Evolutionary conservation across 2,888 invertebrate genomes (phyloP).

Genomic region (Melanotus villosus): DNA sequence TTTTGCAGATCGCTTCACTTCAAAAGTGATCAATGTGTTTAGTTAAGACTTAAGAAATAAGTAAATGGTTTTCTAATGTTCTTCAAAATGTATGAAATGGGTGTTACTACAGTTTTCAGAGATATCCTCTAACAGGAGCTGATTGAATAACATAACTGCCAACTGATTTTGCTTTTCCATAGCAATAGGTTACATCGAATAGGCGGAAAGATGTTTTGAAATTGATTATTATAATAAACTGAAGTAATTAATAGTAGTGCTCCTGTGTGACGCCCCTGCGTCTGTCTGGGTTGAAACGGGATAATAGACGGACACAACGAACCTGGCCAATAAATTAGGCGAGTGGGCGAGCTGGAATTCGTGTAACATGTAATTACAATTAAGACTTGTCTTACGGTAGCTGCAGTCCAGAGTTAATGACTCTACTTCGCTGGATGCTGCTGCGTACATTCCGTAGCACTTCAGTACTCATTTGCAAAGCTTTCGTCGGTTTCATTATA

Average conservation of each 20-base stretch:
- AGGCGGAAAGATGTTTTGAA: conserved; percentile 48
- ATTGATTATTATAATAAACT: conserved; percentile 54
- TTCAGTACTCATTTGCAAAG: conserved; percentile 21
- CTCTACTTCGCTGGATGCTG: conserved; percentile 46
- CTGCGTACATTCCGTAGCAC: conserved; percentile 34
- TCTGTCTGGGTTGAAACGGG: conserved; percentile 51
- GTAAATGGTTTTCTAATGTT: no score
- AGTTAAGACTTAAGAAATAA: no score
- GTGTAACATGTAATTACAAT: conserved; percentile 63
- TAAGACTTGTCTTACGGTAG: conserved; percentile 62
- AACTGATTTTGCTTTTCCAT: background rate
- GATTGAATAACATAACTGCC: no score
- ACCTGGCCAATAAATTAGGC: conserved; percentile 61
- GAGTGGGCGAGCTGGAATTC: conserved; percentile 62
- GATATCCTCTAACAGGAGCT: no score
- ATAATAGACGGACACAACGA: conserved; percentile 55
- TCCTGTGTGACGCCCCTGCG: conserved; percentile 55
- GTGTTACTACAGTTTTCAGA: no score
- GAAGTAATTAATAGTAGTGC: conserved; percentile 55
- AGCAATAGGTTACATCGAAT: conserved; percentile 31
- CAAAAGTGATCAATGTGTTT: no score
- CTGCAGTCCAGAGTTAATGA: conserved; percentile 49
- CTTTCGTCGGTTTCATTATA: no score
- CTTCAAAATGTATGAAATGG: no score
- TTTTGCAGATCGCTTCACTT: no score